Evolutionary conservation across 2,888 invertebrate genomes (phyloP).

Genomic region (Furcula furcula): DNA sequence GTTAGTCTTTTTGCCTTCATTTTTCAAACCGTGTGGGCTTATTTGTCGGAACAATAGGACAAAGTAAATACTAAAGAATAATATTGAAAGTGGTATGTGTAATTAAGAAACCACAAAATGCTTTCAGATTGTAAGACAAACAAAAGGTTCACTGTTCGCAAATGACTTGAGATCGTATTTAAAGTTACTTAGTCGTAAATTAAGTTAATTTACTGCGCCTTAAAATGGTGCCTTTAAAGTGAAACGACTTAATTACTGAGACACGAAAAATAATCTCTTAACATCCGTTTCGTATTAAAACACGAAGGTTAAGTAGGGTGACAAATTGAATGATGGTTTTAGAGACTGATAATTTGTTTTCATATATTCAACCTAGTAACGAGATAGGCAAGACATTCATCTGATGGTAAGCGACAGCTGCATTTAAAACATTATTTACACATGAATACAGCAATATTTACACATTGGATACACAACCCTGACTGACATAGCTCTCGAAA

Average conservation of each 20-base stretch:
- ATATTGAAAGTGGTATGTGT: constrained; percentile 31
- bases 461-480: too few species aligned
- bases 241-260: constrained; percentile 49
- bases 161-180: constrained; percentile 13
- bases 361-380: too few species aligned
- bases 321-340: constrained; percentile 25
- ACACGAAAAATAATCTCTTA: constrained; percentile 40
- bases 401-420: too few species aligned
- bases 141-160: constrained; percentile 20
- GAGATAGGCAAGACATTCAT: too few species aligned
- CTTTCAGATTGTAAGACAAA: constrained; percentile 30
- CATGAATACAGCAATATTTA: too few species aligned
- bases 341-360: too few species aligned
- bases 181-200: constrained; percentile 35
- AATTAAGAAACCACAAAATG: constrained; percentile 33
- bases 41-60: constrained; percentile 52
- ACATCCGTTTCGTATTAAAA: constrained; percentile 48
- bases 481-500: too few species aligned
- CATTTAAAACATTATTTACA: too few species aligned
- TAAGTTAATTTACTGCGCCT: constrained; percentile 41
- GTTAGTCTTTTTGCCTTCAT: constrained; percentile 10
- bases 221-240: constrained; percentile 44
- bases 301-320: constrained; percentile 24
- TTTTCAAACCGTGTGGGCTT: constrained; percentile 36
- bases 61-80: constrained; percentile 38